Conservation (phyloP, 1,140 invertebrate species). For the Drosophila setifemur region DNA sequence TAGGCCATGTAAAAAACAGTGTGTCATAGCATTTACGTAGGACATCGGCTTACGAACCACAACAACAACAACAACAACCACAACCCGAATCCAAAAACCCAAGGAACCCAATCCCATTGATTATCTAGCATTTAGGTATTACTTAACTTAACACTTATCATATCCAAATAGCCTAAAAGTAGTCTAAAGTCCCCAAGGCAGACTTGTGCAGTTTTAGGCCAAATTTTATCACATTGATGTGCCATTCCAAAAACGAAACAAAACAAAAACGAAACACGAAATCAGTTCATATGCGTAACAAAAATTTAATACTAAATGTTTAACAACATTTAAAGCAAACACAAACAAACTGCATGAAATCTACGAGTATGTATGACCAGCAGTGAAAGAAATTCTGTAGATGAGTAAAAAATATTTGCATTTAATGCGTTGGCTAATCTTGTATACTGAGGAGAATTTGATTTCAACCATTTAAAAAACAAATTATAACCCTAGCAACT, state of each 20-base stretch:
- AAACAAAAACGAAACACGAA: constrained; percentile 7
- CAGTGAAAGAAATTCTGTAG: constrained; percentile 32
- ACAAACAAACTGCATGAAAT: constrained; percentile 48
- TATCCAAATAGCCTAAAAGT: constrained; percentile 77
- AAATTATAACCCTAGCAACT: constrained; percentile 61
- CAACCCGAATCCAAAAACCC: constrained; percentile 18
- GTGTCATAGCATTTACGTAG: constrained; percentile 78
- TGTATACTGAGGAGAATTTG: constrained; percentile 71
- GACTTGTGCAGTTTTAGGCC: constrained; percentile 70
- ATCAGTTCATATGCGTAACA: constrained; percentile 38
- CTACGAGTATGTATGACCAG: neutral
- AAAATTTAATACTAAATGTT: constrained; percentile 49
- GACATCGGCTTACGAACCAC: constrained; percentile 36
- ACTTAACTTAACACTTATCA: constrained; percentile 62
- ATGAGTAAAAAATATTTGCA: constrained; percentile 65
- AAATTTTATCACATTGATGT: constrained; percentile 73
- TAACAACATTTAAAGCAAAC: constrained; percentile 57
- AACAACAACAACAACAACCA: constrained; percentile 21
- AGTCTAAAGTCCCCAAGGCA: constrained; percentile 59
- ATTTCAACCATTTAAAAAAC: constrained; percentile 69
- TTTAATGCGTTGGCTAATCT: constrained; percentile 71
- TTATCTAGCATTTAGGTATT: constrained; percentile 48
- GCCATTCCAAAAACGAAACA: constrained; percentile 64
- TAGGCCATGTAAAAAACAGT: constrained; percentile 78
- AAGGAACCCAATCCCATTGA: constrained; percentile 43